These are phyloP conservation scores for Toxotes jaculatrix DNA, from an alignment of 2,113 vertebrate genomes.

Conservation along the genomic window DNA sequence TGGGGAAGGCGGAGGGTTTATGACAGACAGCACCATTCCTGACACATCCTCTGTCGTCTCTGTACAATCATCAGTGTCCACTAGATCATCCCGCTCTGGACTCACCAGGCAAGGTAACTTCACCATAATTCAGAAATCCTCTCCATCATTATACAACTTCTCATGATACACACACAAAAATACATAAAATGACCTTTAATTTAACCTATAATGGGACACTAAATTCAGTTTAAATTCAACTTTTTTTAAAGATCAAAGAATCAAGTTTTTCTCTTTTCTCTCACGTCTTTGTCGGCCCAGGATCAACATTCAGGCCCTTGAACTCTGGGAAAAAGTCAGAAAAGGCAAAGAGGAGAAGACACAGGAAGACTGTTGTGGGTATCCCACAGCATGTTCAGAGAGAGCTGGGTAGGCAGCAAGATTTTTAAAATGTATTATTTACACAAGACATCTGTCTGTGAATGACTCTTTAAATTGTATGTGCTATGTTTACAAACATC, in stretches of 20 bases:
- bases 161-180: background rate
- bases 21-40: slow-evolving; percentile 81
- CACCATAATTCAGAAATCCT: background rate
- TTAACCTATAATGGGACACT: background rate
- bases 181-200: background rate
- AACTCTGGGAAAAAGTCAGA: slow-evolving; percentile 78
- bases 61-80: slow-evolving; percentile 74
- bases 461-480: slow-evolving; percentile 8
- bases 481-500: background rate
- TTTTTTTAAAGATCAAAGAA: background rate
- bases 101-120: slow-evolving; percentile 84
- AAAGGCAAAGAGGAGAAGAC: slow-evolving; percentile 82
- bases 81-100: slow-evolving; percentile 82
- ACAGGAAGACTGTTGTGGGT: slow-evolving; percentile 87
- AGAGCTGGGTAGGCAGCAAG: slow-evolving; percentile 88
- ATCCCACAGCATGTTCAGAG: slow-evolving; percentile 93
- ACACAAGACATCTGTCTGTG: background rate
- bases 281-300: slow-evolving; percentile 55
- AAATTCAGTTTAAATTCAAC: background rate
- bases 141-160: background rate
- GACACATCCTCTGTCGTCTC: slow-evolving; percentile 80
- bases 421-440: background rate
- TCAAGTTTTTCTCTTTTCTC: background rate
- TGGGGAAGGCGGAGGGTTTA: slow-evolving; percentile 83
- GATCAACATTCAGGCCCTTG: slow-evolving; percentile 84